These are phyloP conservation scores for Enteromius argenteus DNA, from an alignment of 2,797 vertebrate genomes.

Conservation along the genomic window DNA sequence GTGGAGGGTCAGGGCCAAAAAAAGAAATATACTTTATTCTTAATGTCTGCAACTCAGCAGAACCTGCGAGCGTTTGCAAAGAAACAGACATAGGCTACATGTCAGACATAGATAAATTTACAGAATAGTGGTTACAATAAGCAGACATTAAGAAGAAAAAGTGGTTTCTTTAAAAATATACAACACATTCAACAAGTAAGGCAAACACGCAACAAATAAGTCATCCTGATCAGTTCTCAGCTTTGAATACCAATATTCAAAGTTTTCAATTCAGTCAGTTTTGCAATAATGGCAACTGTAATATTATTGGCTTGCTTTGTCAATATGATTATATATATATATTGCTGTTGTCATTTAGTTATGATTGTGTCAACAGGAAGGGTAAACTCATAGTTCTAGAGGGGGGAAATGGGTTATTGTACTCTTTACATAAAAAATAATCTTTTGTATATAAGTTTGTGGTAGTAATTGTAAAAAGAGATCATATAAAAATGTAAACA, in stretches of 20 bases:
- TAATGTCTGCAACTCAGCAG: neutral
- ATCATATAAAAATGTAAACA: neutral
- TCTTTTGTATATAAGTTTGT: neutral
- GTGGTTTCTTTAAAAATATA: neutral
- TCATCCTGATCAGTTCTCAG: neutral
- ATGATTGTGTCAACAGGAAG: neutral
- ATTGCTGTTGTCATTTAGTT: neutral
- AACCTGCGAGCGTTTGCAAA: neutral
- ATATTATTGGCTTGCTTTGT: neutral
- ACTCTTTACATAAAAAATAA: neutral
- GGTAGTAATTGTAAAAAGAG: neutral
- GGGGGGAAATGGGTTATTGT: neutral
- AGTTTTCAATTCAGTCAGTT: neutral
- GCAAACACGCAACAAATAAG: neutral
- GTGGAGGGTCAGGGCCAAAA: slow-evolving; percentile 11
- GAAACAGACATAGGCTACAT: neutral
- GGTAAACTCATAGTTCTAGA: neutral
- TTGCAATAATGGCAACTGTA: too few species aligned
- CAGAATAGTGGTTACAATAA: neutral
- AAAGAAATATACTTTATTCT: neutral
- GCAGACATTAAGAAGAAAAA: neutral
- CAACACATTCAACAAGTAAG: neutral
- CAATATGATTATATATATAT: neutral
- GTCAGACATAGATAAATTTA: neutral
- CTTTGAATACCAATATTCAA: neutral